These are phyloP conservation scores for Caloenas nicobarica DNA, from an alignment of 2,113 vertebrate genomes.

Conservation along the genomic window DNA sequence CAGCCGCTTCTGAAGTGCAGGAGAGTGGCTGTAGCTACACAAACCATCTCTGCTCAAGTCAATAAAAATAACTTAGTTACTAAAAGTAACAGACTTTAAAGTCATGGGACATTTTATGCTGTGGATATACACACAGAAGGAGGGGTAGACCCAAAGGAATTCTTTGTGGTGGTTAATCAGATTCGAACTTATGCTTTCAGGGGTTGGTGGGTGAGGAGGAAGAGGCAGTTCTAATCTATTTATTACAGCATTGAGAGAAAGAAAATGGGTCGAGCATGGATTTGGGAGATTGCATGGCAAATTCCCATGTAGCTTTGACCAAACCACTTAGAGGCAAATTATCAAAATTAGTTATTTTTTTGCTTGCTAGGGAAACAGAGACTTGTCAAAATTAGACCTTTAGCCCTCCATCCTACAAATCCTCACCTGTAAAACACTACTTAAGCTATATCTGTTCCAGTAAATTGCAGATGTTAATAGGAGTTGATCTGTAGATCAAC, in stretches of 20 bases:
- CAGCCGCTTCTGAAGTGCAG: fast-evolving
- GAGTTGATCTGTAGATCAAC: background rate
- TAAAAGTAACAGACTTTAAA: background rate
- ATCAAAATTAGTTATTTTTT: background rate
- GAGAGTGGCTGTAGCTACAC: too few species aligned
- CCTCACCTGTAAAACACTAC: background rate
- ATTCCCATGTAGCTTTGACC: background rate
- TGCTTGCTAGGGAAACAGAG: background rate
- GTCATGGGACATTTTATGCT: background rate
- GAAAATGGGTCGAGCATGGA: background rate
- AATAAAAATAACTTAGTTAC: background rate
- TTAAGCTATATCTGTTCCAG: background rate
- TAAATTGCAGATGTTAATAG: background rate
- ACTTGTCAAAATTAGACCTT: background rate
- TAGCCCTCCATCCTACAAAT: background rate
- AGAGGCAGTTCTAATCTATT: background rate
- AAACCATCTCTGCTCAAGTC: background rate
- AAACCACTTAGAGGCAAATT: background rate
- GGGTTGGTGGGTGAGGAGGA: background rate
- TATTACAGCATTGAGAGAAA: background rate
- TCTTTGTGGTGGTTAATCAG: background rate
- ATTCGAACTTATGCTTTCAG: background rate
- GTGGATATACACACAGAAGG: background rate
- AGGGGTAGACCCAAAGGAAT: background rate
- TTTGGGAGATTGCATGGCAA: background rate